Evolutionary conservation across 2,888 invertebrate species (phyloP).

Genomic region (Ariolimax columbianus): DNA sequence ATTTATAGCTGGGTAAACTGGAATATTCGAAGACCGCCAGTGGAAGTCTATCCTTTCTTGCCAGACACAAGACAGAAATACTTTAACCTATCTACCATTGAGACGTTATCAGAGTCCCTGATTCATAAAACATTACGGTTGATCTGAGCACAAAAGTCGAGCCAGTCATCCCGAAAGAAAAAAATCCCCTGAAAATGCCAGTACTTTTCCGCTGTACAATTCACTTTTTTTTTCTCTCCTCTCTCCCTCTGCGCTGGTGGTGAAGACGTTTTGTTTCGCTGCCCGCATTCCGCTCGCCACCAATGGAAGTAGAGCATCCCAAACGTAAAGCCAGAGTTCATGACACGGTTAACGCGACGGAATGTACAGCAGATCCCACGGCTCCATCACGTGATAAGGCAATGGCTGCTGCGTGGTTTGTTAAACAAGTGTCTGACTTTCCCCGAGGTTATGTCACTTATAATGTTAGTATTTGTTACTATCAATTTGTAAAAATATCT

Average conservation of each 20-base stretch:
- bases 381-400: slow-evolving; percentile 21
- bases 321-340: slow-evolving; percentile 4
- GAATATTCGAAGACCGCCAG: no score
- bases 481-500: no score
- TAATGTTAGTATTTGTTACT: no score
- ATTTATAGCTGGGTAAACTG: no score
- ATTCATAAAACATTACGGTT: no score
- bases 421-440: not conserved
- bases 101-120: no score
- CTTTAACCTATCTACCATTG: no score
- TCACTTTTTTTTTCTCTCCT: no score
- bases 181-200: not conserved
- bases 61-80: no score
- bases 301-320: slow-evolving; percentile 8
- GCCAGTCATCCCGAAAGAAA: not conserved
- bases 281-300: not conserved
- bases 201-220: not conserved
- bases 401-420: slow-evolving; percentile 5
- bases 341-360: slow-evolving; percentile 1
- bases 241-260: not conserved
- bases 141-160: not conserved
- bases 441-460: no score
- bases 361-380: not conserved
- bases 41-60: no score
- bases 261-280: not conserved